Base-by-base conservation (phyloP, 2,888 invertebrate species). In the Aspidiotus rigidus region DNA sequence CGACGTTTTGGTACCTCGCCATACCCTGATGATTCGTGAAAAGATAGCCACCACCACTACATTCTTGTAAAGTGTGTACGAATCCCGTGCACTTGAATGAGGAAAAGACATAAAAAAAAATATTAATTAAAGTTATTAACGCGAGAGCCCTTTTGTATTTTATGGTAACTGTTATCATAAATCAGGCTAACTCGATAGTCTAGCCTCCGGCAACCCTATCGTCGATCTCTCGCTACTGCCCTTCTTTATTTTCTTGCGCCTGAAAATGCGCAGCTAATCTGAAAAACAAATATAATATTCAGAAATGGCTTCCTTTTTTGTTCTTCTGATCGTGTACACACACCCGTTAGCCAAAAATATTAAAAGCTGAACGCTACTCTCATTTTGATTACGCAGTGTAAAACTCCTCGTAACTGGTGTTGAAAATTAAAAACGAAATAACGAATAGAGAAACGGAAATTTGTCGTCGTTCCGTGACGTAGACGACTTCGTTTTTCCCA, bases 101-200 rank as follows among this genome's bases (percentile, higher is more conserved):
- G 28, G 28, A 28, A 28, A 28, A 28, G 28, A 28, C 28, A 28
- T 28, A 28, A 28, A 28, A 67, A 66, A 66, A 67, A 67, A 67
- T 67, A 67, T 67, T 67, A 67, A 67, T 67, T 67, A 67, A 67
- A 67, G 67, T 67, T 67, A 67, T 67, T 67, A 67, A 67, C 67
- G 59, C 67, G 60, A 67, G 67, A 59, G 60, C 67, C 67, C 67
- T 59, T 67, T 67, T 49, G 67, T 67, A 67, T 67, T 67, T 67
- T 67, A 67, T 67, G 59, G 49, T 59, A 67, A 57, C 67, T 59
- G 67, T 67, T 67, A 67, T 67, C 67, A 67, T 67, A 67, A 67
- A 67, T 67, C 67, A 67, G 67, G 67, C 67, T 67, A 67, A 67
- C 67, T 67, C 67, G 67, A 67, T 67, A 67, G 59, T 67, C 67